Conservation (phyloP, 2,113 vertebrate genomes). For the Lucifuga dentata region DNA sequence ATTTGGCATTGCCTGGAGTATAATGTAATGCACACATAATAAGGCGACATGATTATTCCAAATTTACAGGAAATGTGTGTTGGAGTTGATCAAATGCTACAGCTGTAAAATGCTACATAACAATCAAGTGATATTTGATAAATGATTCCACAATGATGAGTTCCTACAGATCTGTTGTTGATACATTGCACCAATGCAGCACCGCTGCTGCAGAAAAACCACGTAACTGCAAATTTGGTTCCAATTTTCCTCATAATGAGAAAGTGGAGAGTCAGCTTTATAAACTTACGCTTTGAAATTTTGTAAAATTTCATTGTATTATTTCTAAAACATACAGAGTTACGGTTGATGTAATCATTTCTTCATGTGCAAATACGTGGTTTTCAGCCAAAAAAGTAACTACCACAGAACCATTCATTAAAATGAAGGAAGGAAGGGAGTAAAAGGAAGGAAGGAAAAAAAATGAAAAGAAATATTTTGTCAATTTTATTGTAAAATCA, state of each 20-base stretch:
- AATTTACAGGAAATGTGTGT: constrained; percentile 72
- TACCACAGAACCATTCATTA: constrained; percentile 60
- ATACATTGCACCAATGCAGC: constrained; percentile 50
- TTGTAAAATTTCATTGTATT: constrained; percentile 30
- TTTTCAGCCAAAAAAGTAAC: constrained; percentile 46
- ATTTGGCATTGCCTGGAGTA: constrained; percentile 77
- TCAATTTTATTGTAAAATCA: constrained; percentile 63
- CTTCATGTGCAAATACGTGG: constrained; percentile 42
- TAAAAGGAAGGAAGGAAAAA: constrained; percentile 23
- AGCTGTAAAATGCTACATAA: constrained; percentile 85
- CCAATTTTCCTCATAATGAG: constrained; percentile 16
- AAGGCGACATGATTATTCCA: constrained; percentile 73
- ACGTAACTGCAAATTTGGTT: constrained; percentile 41
- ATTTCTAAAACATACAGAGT: background rate
- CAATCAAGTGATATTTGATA: constrained; percentile 65
- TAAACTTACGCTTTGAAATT: constrained; percentile 15
- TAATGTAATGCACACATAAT: constrained; percentile 72
- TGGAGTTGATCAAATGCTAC: constrained; percentile 81
- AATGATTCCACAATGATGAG: constrained; percentile 61
- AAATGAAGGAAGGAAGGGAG: constrained; percentile 5
- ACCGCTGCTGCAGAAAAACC: constrained; percentile 47
- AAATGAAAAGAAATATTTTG: constrained; percentile 54
- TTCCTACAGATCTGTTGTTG: constrained; percentile 49
- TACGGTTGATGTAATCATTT: no score
- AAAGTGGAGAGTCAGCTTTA: background rate